Percentiles rank a stretch among this genome's conserved stretches.
phyloP scores from a whole-genome alignment of 1,140 invertebrate species.

The Orussus abietinus region DNA sequence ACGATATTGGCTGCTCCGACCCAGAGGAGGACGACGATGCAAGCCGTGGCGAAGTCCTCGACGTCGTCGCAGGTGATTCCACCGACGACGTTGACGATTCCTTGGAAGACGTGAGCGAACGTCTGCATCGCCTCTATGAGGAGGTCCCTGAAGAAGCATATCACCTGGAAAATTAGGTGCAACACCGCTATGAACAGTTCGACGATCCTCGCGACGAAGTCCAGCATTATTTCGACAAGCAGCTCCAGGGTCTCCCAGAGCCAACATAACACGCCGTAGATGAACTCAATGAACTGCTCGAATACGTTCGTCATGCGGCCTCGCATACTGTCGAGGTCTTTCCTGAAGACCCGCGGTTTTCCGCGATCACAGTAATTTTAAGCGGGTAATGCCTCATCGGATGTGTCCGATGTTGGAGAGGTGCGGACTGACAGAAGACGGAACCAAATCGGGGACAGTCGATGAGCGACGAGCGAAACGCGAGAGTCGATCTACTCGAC shows the following conservation, averaged over 20 bases:
- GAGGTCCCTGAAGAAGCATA: conserved; percentile 34
- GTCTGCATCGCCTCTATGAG: conserved; percentile 38
- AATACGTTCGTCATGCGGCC: conserved; percentile 17
- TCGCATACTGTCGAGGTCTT: conserved; percentile 22
- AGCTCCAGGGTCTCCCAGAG: conserved; percentile 34
- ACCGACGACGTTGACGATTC: conserved; percentile 30
- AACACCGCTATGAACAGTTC: conserved; percentile 33
- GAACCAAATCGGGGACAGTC: too few species aligned
- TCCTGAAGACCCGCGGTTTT: too few species aligned
- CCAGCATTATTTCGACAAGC: conserved; percentile 31
- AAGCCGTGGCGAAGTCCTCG: conserved; percentile 37
- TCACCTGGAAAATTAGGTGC: conserved; percentile 29
- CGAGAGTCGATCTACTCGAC: too few species aligned
- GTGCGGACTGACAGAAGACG: too few species aligned
- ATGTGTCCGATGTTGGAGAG: too few species aligned
- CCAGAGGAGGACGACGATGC: conserved; percentile 38
- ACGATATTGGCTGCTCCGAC: conserved; percentile 25
- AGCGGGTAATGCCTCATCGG: too few species aligned
- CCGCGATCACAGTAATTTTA: too few species aligned
- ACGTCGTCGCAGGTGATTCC: conserved; percentile 35
- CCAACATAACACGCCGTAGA: conserved; percentile 21
- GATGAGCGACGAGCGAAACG: too few species aligned
- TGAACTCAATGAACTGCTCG: conserved; percentile 23
- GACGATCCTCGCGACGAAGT: conserved; percentile 29
- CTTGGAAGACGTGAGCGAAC: conserved; percentile 34